Evolutionary conservation across 2,888 invertebrate genomes (phyloP), one percentile per base, ranked within the genome.

Genomic region (Epiblema foenella): DNA sequence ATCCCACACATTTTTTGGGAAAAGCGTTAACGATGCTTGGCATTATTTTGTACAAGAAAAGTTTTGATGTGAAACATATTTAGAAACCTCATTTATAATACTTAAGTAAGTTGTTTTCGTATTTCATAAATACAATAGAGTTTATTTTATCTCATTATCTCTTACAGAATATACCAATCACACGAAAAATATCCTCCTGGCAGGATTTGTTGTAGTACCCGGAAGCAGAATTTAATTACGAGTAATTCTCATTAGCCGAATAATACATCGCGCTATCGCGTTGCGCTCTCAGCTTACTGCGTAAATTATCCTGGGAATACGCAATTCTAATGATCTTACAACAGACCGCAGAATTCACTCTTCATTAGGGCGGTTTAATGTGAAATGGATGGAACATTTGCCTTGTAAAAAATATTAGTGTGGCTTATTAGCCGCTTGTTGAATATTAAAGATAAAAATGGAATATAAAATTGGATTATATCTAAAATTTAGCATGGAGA

Each of bases 181-280:
- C 9, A 56, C 56, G 33, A 33, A 46, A 46, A 24, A 59, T 24
- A 18, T 37, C 29, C n/a, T 24, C 51, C 24, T 39, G 17, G n/a
- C 39, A 51, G 3, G 58, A 51, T 29, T 54, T 33, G 57, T 33
- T 68, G 52, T 18, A 54, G 54, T 62, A 39, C 46, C n/a, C 60
- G 2, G 10, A 39, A 67, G 12, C 60, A 15, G 54, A 68, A 46
- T 58, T 64, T 59, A 64, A 69, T 69, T 69, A 69, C 18, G 64
- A 18, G 69, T 69, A 65, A 69, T 69, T 59, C 64, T 65, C 69
- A 69, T 65, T 65, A 69, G 64, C 20, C 20, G 42, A 52, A 69
- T 69, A 69, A 69, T 58, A 58, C 64, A 54, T 33, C 17, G 60
- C 20, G 39, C 24, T 58, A 65, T 65, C 58, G 39, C 69, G 52